These are phyloP conservation scores for Emmelina monodactyla DNA, from an alignment of 2,888 invertebrate genomes.

Conservation along the genomic window DNA sequence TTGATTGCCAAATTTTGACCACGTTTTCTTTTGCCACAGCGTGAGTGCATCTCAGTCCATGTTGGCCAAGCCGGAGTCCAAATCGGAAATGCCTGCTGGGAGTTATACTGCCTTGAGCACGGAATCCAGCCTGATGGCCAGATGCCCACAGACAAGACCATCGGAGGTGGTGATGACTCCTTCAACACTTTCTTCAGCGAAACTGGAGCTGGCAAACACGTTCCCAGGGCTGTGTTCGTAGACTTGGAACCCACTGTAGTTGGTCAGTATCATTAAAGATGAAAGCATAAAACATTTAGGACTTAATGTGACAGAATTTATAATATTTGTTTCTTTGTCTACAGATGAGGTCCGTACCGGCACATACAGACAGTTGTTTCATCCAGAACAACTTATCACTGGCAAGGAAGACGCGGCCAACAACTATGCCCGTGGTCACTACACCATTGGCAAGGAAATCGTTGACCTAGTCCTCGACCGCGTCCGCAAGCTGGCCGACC, in stretches of 20 bases:
- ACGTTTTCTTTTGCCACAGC: conserved; percentile 54
- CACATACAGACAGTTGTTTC: conserved; percentile 94
- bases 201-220: conserved; percentile 95
- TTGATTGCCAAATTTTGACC: no score
- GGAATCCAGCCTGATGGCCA: conserved; percentile 93
- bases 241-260: conserved; percentile 97
- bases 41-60: conserved; percentile 72
- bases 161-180: conserved; percentile 91
- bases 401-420: conserved; percentile 98
- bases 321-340: conserved; percentile 19
- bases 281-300: no score
- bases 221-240: conserved; percentile 92
- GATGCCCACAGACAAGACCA: conserved; percentile 93
- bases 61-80: conserved; percentile 78
- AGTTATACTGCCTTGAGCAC: conserved; percentile 86
- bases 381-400: conserved; percentile 96
- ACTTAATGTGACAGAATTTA: no score
- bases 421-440: conserved; percentile 97
- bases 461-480: conserved; percentile 90
- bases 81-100: conserved; percentile 92
- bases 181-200: conserved; percentile 96
- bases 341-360: conserved; percentile 90
- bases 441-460: conserved; percentile 96
- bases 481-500: conserved; percentile 86
- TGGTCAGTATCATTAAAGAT: conserved; percentile 38